Conservation (phyloP, 2,797 vertebrate genomes). For the Poeciliopsis turneri region DNA sequence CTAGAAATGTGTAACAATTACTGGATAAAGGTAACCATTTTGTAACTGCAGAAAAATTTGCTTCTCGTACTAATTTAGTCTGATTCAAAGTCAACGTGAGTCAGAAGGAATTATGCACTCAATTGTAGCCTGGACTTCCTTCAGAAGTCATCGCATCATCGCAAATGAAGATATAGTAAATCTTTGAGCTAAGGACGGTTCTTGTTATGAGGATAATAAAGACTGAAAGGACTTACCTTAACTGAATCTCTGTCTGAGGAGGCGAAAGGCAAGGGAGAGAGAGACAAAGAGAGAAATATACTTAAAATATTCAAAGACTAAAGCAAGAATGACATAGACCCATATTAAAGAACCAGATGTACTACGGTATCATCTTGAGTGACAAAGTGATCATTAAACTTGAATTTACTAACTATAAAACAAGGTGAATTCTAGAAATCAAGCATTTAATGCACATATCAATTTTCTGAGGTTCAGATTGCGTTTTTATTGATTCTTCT, state of each 20-base stretch:
- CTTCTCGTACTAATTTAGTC: neutral
- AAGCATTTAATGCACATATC: neutral
- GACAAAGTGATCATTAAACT: neutral
- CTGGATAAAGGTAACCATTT: neutral
- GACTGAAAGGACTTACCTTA: constrained; percentile 84
- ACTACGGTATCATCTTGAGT: neutral
- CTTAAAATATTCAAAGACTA: constrained; percentile 13
- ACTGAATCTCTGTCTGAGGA: constrained; percentile 93
- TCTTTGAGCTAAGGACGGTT: neutral
- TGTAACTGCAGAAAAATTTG: no score
- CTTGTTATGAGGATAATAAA: neutral
- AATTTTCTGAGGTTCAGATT: constrained; percentile 29
- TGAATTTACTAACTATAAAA: neutral
- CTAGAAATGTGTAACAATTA: neutral
- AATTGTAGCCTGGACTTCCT: neutral
- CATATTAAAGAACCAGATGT: neutral
- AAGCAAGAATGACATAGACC: neutral
- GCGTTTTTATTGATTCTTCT: constrained; percentile 56
- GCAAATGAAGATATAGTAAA: neutral
- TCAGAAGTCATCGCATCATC: neutral
- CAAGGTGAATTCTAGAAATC: neutral
- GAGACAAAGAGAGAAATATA: constrained; percentile 29
- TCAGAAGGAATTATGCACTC: neutral
- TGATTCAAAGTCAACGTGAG: neutral
- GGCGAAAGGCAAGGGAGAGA: constrained; percentile 21